A percentile compares a stretch with the other conserved stretches of the same genome.
Conservation (phyloP, 2,888 invertebrate species). For the Sesamia inferens region DNA sequence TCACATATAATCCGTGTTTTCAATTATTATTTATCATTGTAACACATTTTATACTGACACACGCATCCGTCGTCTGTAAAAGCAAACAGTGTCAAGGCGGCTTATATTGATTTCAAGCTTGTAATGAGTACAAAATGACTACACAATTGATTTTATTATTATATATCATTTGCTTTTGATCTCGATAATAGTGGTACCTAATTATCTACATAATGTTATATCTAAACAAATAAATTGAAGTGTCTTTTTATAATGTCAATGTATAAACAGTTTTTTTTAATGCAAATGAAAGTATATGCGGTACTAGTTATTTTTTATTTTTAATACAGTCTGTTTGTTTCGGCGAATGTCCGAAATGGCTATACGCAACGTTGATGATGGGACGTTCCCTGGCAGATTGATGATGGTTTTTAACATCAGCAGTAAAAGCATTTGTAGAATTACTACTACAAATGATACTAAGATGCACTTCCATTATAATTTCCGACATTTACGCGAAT, state of each 20-base stretch:
- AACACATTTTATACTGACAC: slow-evolving; percentile 78
- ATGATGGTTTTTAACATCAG: background rate
- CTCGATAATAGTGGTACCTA: slow-evolving; percentile 23
- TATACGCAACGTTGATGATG: no score
- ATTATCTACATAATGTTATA: slow-evolving; percentile 26
- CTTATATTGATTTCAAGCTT: slow-evolving; percentile 85
- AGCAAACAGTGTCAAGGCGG: slow-evolving; percentile 86
- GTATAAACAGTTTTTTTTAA: background rate
- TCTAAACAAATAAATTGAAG: background rate
- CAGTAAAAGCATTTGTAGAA: background rate
- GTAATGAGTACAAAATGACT: slow-evolving; percentile 79
- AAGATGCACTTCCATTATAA: background rate
- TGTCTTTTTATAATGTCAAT: background rate
- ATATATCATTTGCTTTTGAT: slow-evolving; percentile 64
- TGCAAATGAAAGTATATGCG: background rate
- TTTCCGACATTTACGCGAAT: background rate
- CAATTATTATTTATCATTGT: slow-evolving; percentile 76
- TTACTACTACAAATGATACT: background rate
- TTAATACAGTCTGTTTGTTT: no score
- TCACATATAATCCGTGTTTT: slow-evolving; percentile 66
- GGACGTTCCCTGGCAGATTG: background rate
- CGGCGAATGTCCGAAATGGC: no score
- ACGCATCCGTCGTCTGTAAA: slow-evolving; percentile 81
- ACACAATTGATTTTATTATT: slow-evolving; percentile 74
- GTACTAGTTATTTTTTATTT: no score